Evolutionary conservation across 1,140 invertebrate species (phyloP), one percentile per base, ranked within the genome.

Genomic region (Drosophila bifasciata): DNA sequence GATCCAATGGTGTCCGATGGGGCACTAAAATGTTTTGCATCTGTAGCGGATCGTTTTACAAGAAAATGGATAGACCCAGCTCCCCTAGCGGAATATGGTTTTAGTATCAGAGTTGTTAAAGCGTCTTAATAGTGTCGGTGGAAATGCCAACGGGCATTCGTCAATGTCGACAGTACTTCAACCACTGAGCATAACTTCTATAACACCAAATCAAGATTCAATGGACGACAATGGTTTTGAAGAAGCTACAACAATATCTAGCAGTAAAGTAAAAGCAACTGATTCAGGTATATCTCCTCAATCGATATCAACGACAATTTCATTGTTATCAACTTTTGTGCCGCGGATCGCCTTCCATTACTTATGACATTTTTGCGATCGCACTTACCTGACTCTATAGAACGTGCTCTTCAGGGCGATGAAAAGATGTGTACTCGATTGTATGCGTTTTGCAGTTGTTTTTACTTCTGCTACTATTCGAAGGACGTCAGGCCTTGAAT

Each of bases 21-120:
- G 23, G 98, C 99, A 9, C 93, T 99, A 19, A 94, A 98, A 51
- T 99, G 98, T 92, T 99, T 99, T 93, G 98, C 98, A 1, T 99
- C 98, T 1, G 94, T 99, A 15, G 98, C 98, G 0, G 99, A 99
- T 92, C 94, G 98, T 61, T 99, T 97, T 81, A 97, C 97, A 5
- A 92, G 97, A 15, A 94, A 97, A 19, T 96, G 96, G 36, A 95
- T 97, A 28, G 97, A 98, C 93, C 97, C 97, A 0, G 97, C 96
- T 1, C 97, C 97, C 1, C 92, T 98, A 28, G 96, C 97, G 17
- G 94, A 96, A 83, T 96, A 98, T 92, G 97, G 94, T 69, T 92
- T 25, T 95, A 73, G 94, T 94, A 32, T 93, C 94, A 60, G 96
- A 97, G 88, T 92, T 98, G 15, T 92, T 98, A 16, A 93, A 94